Percentiles rank a stretch among this genome's conserved stretches.
Evolutionary conservation across 1,140 invertebrate species (phyloP).

Genomic region (Trachymyrmex cornetzi): DNA sequence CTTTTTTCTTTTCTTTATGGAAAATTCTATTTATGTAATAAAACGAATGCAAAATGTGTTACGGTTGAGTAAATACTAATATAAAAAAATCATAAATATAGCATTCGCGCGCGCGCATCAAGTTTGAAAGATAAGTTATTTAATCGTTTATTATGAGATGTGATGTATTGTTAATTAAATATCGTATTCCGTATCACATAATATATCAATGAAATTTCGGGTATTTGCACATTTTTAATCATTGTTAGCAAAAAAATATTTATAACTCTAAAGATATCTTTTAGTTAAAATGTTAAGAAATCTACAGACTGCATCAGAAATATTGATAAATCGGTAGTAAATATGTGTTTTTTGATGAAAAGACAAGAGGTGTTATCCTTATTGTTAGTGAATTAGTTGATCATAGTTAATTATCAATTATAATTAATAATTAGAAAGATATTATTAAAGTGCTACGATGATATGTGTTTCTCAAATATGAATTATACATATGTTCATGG

Average conservation of each 20-base stretch:
- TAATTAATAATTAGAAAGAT: not conserved
- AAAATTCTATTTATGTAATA: conserved; percentile 27
- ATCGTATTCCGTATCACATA: conserved; percentile 26
- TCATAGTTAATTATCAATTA: not conserved
- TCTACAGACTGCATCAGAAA: conserved; percentile 27
- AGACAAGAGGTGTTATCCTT: not conserved
- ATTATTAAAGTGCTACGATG: not conserved
- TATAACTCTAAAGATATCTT: not conserved
- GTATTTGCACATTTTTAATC: conserved; percentile 9
- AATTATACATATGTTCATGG: not conserved
- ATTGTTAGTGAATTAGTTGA: not conserved
- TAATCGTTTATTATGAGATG: not conserved
- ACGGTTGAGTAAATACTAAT: not conserved
- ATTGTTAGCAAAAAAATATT: conserved; percentile 28
- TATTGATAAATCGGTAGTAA: conserved; percentile 15
- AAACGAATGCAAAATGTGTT: not conserved
- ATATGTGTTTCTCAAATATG: not conserved
- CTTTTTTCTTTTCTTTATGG: not conserved
- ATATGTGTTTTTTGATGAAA: not conserved
- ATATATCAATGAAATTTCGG: conserved; percentile 24
- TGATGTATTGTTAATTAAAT: conserved; percentile 47
- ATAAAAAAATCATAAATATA: not conserved
- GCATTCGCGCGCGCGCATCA: not conserved
- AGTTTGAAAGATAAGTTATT: conserved; percentile 30
- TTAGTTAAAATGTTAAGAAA: conserved; percentile 26